Evolutionary conservation across 2,113 vertebrate genomes (phyloP).

Genomic region (Sula dactylatra): DNA sequence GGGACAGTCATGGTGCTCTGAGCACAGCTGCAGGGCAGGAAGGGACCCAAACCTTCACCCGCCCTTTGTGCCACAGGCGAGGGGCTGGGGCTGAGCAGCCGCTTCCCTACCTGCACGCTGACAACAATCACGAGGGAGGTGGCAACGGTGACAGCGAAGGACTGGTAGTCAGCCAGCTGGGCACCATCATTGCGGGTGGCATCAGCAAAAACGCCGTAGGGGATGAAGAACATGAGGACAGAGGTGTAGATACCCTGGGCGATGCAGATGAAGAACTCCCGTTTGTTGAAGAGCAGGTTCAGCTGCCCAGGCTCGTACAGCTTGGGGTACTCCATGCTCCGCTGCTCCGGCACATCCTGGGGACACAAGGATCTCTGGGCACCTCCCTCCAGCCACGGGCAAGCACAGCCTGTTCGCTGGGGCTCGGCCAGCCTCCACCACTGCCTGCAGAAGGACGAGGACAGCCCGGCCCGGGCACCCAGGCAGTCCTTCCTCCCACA

Average conservation of each 20-base stretch:
- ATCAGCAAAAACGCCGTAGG: constrained; percentile 80
- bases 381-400: background rate
- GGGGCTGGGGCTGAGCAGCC: rapidly evolving
- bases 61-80: background rate
- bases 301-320: constrained; percentile 93
- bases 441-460: background rate
- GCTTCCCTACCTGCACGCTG: constrained; percentile 84
- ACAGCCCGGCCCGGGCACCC: background rate
- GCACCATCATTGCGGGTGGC: constrained; percentile 83
- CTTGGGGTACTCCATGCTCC: constrained; percentile 93
- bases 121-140: constrained; percentile 93
- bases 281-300: constrained; percentile 97
- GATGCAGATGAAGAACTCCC: constrained; percentile 96
- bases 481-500: background rate
- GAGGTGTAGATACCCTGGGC: constrained; percentile 95
- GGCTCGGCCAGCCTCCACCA: background rate
- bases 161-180: constrained; percentile 92
- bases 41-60: background rate
- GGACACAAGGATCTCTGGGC: background rate
- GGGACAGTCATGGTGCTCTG: rapidly evolving
- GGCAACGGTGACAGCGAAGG: constrained; percentile 91
- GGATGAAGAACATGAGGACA: constrained; percentile 91
- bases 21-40: background rate
- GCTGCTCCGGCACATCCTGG: constrained; percentile 90
- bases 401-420: background rate